Conservation (phyloP, 2,888 invertebrate species). For the Tipula helvola region DNA sequence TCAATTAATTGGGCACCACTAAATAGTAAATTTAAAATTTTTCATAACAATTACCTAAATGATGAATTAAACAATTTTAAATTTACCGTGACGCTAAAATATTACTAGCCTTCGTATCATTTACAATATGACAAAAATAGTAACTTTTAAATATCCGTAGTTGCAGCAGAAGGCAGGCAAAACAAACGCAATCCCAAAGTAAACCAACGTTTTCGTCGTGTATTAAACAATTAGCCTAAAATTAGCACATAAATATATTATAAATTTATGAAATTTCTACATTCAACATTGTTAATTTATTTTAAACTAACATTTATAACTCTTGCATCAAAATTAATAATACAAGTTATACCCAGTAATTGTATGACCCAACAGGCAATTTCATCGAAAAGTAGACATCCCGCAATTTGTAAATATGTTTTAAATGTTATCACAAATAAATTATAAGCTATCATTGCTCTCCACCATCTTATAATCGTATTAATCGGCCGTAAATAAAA, state of each 20-base stretch:
- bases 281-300: background rate
- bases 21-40: conserved; percentile 17
- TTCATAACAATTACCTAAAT: background rate
- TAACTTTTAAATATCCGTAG: conserved; percentile 85
- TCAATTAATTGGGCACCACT: conserved; percentile 94
- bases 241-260: background rate
- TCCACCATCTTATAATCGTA: conserved; percentile 75
- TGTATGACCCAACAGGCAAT: conserved; percentile 65
- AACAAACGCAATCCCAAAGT: conserved; percentile 91
- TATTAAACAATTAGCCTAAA: conserved; percentile 42
- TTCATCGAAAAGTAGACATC: conserved; percentile 66
- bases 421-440: conserved; percentile 81
- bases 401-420: conserved; percentile 77
- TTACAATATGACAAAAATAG: conserved; percentile 89
- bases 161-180: conserved; percentile 85
- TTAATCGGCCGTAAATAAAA: conserved; percentile 82
- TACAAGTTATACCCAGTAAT: conserved; percentile 82
- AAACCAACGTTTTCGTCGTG: conserved; percentile 75
- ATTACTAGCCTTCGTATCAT: conserved; percentile 90
- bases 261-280: background rate
- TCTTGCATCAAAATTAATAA: conserved; percentile 25
- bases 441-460: conserved; percentile 80
- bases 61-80: background rate
- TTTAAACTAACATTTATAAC: background rate
- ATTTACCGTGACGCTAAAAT: conserved; percentile 77